phyloP scores from a whole-genome alignment of 2,888 invertebrate genomes.

The Halictus quadricinctus region DNA sequence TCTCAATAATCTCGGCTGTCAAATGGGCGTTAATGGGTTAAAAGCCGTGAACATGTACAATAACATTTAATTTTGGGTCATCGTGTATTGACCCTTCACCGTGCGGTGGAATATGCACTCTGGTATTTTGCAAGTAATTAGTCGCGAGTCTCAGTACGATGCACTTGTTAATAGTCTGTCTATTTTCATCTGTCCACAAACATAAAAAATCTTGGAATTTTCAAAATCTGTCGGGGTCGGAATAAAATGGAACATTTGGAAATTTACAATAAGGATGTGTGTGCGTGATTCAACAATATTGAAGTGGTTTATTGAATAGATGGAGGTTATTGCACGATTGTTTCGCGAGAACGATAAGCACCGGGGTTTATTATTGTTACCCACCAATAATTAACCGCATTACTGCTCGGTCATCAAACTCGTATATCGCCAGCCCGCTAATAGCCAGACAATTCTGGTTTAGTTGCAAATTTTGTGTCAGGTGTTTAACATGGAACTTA shows the following conservation, averaged over 20 bases:
- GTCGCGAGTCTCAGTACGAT: background rate
- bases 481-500: slow-evolving; percentile 30
- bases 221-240: background rate
- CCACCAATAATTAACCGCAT: slow-evolving; percentile 44
- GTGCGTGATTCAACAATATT: background rate
- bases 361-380: slow-evolving; percentile 47
- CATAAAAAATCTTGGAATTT: background rate
- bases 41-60: background rate
- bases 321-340: slow-evolving; percentile 20
- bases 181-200: background rate
- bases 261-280: background rate
- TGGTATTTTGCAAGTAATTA: background rate
- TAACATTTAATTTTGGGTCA: background rate
- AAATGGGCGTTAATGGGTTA: background rate
- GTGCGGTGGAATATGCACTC: background rate
- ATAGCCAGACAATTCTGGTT: slow-evolving; percentile 43
- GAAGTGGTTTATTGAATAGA: slow-evolving; percentile 15
- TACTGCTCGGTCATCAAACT: slow-evolving; percentile 48
- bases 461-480: slow-evolving; percentile 40
- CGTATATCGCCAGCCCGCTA: slow-evolving; percentile 42
- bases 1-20: background rate
- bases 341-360: slow-evolving; percentile 15
- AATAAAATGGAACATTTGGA: background rate
- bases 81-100: background rate
- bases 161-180: background rate